A percentile compares a stretch with the other conserved stretches of the same genome.
Evolutionary conservation across 2,797 vertebrate species (phyloP).

Genomic region (Okamejei kenojei): DNA sequence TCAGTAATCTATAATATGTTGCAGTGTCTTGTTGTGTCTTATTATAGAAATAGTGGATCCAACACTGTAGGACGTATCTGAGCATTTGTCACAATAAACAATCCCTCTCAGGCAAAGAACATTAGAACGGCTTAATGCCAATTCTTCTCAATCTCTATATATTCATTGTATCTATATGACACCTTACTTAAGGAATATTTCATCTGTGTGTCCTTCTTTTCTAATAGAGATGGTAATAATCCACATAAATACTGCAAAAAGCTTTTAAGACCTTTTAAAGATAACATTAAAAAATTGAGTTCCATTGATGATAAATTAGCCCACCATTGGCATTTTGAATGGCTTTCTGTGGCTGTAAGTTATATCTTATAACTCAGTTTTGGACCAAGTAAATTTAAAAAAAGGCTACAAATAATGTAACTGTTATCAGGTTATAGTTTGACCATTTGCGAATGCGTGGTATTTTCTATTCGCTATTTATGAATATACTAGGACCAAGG

Average conservation of each 20-base stretch:
- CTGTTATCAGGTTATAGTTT: neutral
- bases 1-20: constrained; percentile 1
- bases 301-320: neutral
- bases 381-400: neutral
- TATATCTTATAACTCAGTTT: neutral
- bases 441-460: neutral
- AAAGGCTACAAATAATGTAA: neutral
- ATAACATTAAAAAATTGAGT: neutral
- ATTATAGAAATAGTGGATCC: neutral
- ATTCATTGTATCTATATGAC: neutral
- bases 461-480: neutral
- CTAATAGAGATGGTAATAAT: neutral
- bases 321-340: neutral
- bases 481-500: neutral
- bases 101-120: neutral
- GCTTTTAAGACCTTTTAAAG: neutral
- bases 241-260: neutral
- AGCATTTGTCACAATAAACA: neutral
- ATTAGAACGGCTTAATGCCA: neutral
- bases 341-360: neutral
- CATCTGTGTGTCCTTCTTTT: neutral
- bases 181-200: neutral
- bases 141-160: neutral
- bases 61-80: neutral
- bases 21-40: neutral